Evolutionary conservation across 2,113 vertebrate species (phyloP).

Genomic region (Pelmatolapia mariae): DNA sequence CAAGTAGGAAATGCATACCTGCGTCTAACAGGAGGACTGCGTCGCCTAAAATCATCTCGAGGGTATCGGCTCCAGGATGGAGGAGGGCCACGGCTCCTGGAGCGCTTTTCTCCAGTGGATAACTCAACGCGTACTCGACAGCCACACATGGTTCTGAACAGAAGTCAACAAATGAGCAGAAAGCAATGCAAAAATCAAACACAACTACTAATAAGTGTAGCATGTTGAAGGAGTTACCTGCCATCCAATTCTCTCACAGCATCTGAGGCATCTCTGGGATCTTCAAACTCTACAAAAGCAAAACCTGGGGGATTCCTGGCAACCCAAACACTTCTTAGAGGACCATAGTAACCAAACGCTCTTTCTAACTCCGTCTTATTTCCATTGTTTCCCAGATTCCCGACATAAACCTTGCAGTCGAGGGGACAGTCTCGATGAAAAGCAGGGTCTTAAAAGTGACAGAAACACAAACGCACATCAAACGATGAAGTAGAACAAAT

Average conservation of each 20-base stretch:
- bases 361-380: constrained; percentile 96
- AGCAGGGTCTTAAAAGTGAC: constrained; percentile 63
- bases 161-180: background rate
- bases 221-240: constrained; percentile 73
- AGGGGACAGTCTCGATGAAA: constrained; percentile 92
- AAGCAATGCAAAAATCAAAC: background rate
- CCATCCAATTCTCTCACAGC: constrained; percentile 97
- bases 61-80: constrained; percentile 90
- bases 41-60: constrained; percentile 86
- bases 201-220: background rate
- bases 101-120: constrained; percentile 93
- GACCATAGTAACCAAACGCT: constrained; percentile 95
- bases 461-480: background rate
- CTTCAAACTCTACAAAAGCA: constrained; percentile 98
- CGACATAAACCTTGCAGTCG: constrained; percentile 98
- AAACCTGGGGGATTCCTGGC: constrained; percentile 96
- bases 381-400: constrained; percentile 96
- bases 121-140: constrained; percentile 92
- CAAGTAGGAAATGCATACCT: constrained; percentile 72
- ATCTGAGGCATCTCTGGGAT: constrained; percentile 94
- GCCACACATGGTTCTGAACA: constrained; percentile 84
- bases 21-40: constrained; percentile 84
- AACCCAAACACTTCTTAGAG: constrained; percentile 95
- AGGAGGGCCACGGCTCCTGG: constrained; percentile 89
- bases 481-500: background rate